Percentiles rank a stretch among this genome's conserved stretches.
Evolutionary conservation across 23 tunicate species (phyloP).

Genomic region (Trididemnum clinides): DNA sequence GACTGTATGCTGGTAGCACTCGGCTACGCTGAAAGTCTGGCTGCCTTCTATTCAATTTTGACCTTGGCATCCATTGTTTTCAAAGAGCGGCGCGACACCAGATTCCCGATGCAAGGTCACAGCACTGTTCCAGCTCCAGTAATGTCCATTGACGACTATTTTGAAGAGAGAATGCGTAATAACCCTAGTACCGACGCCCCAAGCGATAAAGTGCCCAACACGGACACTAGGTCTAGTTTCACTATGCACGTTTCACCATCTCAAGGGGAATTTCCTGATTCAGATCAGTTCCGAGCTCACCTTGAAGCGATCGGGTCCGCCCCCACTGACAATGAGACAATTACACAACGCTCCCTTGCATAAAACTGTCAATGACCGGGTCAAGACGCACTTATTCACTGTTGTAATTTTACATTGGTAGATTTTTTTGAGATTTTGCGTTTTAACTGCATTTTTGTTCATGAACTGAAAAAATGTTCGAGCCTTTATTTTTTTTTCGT

Average conservation of each 20-base stretch:
- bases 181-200: background rate
- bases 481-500: too few relatives aligned
- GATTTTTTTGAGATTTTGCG: too few relatives aligned
- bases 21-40: constrained; percentile 31
- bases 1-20: background rate
- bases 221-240: background rate
- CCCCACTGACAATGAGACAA: too few relatives aligned
- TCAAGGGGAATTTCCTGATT: constrained; percentile 41
- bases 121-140: constrained; percentile 1
- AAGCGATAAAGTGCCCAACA: background rate
- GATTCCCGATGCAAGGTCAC: background rate
- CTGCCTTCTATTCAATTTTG: constrained; percentile 4
- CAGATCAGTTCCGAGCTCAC: constrained; percentile 55
- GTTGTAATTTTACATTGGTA: too few relatives aligned
- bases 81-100: background rate
- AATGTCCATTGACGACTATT: constrained; percentile 29
- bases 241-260: background rate
- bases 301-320: constrained; percentile 37
- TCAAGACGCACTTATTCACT: too few relatives aligned
- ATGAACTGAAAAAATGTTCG: too few relatives aligned
- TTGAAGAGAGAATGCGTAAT: background rate
- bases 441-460: too few relatives aligned
- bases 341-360: too few relatives aligned
- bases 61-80: background rate
- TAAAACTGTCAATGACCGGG: too few relatives aligned